phyloP scores from a whole-genome alignment of 2,113 vertebrate genomes.

The Raja brachyura region DNA sequence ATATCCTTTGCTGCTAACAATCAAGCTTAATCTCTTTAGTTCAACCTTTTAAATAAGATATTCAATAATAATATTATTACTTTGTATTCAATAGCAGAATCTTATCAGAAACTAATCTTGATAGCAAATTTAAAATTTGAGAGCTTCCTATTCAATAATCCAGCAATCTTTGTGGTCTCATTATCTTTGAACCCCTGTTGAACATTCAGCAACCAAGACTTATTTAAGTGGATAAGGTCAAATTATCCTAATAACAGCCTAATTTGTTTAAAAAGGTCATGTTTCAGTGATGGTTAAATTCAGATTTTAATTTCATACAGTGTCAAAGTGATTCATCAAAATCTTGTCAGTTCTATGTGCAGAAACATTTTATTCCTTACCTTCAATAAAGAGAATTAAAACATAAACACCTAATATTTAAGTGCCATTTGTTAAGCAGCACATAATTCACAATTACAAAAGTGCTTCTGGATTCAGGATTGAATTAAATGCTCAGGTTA shows the following conservation, averaged over 20 bases:
- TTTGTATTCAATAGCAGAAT: neutral
- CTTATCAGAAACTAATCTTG: neutral
- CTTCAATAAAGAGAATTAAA: conserved; percentile 31
- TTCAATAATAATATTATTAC: neutral
- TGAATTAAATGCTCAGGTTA: conserved; percentile 84
- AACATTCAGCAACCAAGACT: neutral
- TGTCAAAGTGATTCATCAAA: conserved; percentile 36
- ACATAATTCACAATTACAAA: conserved; percentile 51
- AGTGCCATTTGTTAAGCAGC: neutral
- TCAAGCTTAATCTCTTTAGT: neutral
- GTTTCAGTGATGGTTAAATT: conserved; percentile 33
- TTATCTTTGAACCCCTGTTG: conserved; percentile 27
- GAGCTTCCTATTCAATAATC: conserved; percentile 1
- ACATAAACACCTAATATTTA: conserved; percentile 32
- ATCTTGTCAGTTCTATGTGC: neutral
- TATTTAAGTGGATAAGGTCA: conserved; percentile 31
- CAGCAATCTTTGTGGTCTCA: neutral
- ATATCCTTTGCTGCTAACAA: neutral
- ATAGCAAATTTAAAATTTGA: neutral
- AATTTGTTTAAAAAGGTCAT: conserved; percentile 17
- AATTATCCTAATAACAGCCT: conserved; percentile 13
- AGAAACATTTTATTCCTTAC: neutral
- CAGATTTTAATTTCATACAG: conserved; percentile 22
- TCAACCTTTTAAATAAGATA: neutral
- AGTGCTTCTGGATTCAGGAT: conserved; percentile 75